Base-by-base conservation (phyloP, 2,113 vertebrate genomes). In the Solenodon paradoxus region DNA sequence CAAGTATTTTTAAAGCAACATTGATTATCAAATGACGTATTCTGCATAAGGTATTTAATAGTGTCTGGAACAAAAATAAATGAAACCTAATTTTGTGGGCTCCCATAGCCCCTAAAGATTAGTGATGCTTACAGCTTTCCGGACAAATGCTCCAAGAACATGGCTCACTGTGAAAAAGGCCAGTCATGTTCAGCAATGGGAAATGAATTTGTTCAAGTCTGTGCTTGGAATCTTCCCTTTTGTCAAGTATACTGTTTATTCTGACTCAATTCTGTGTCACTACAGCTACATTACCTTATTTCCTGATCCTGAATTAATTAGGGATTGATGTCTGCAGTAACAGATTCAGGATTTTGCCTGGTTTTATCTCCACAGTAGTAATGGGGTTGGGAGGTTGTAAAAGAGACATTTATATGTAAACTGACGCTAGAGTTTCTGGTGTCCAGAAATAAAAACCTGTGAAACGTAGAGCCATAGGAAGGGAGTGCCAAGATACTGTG, bases 271-370 rank as follows among this genome's bases (percentile, higher is more conserved):
- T 91, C 88, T 92, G 45, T 97, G 95, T 97, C 88, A 74, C 91
- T 95, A 86, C 86, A 95, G 82, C 92, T 93, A 66, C 97, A 97
- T 97, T 92, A 96, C 88, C 82, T 93, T 95, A 95, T 97, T 97
- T 98, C 93, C 96, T 96, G 90, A 95, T 17, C 35, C 86, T 87
- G 57, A 97, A 88, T 93, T 96, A 90, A 96, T 96, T 82, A 3
- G 1, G 49, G 93, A 94, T 90, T 96, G 96, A 96, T 97, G 91
- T 92, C 75, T 91, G 49, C 97, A 96, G 92, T 90, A 97, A 90
- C 89, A 97, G 95, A 96, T 96, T 82, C 49, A 69, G 38, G 51
- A 93, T n/a, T 92, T 92, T 66, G 38, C 61, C 79, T 61, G 89
- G 55, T 92, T 93, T 87, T 57, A 20, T 93, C 83, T 93, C 59